Base-by-base conservation (phyloP, 2,113 vertebrate genomes). In the Alligator mississippiensis region DNA sequence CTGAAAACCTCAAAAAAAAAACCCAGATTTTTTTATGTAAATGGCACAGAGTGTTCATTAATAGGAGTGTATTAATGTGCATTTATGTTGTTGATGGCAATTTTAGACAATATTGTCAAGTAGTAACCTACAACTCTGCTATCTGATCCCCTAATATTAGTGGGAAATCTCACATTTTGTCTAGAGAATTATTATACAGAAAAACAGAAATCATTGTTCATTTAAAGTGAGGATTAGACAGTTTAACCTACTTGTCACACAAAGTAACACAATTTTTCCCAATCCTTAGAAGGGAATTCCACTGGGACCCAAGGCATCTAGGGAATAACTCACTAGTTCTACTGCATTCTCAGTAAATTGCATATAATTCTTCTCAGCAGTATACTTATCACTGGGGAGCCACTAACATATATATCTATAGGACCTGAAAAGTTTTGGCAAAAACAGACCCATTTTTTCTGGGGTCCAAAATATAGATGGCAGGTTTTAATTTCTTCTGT, bases 61-160 rank as follows among this genome's bases (percentile, higher is more conserved):
- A 66, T 17, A 90, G 61, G 92, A 62, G 16, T 59, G 75, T 86
- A 90, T 28, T 68, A 62, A 25, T 9, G 12, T 59, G 54, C 38
- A 62, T 59, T 62, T 61, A 84, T 17, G 70, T 55, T 90, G 77
- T 62, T 91, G n/a, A 6, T 12, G 74, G 19, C 5, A 6, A 62
- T 76, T 78, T 55, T 85, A 57, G 77, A 89, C 68, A 64, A 85
- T 83, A 87, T 59, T 83, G 70, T 77, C 77, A 75, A 93, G 47
- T 75, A 62, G 19, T 85, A 84, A 92, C 89, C 28, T 64, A 87
- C 82, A 89, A 91, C 94, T 94, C 93, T 93, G 38, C 27, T 19
- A 27, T 90, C 95, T 89, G 92, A 95, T 90, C 87, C 90, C 68
- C 58, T 90, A 61, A 87, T 38, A 38, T 34, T 86, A 82, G 70